Percentiles rank a stretch among this genome's conserved stretches.
phyloP scores from a whole-genome alignment of 2,888 invertebrate species.

The Apamea anceps region DNA sequence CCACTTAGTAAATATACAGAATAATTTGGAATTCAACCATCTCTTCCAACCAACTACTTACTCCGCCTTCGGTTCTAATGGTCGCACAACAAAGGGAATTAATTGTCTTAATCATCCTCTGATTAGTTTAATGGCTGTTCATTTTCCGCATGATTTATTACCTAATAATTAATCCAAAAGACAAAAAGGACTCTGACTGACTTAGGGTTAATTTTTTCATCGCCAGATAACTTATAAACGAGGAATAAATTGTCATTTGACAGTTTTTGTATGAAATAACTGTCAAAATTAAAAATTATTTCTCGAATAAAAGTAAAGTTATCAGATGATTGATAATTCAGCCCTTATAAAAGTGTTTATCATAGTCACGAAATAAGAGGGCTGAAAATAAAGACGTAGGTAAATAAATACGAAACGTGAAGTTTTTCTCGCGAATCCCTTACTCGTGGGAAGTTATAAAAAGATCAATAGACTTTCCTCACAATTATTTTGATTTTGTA shows the following conservation, averaged over 20 bases:
- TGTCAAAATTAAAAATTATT: too few relatives aligned
- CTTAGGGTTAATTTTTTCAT: too few relatives aligned
- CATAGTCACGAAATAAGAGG: neutral
- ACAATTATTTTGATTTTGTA: neutral
- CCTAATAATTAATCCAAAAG: neutral
- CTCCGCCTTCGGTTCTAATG: conserved; percentile 14
- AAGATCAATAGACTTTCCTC: neutral
- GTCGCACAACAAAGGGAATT: conserved; percentile 5
- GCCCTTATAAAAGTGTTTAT: neutral
- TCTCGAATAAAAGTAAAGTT: too few relatives aligned
- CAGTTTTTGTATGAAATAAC: too few relatives aligned
- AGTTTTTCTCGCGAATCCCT: neutral
- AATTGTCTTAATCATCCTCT: conserved; percentile 14
- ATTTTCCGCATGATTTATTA: conserved; percentile 28
- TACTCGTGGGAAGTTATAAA: neutral
- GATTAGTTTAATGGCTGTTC: conserved; percentile 34
- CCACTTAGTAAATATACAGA: neutral
- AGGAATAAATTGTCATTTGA: too few relatives aligned
- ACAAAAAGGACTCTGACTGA: neutral
- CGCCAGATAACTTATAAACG: too few relatives aligned
- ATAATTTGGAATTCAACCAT: neutral
- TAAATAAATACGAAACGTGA: neutral
- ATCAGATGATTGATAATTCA: too few relatives aligned
- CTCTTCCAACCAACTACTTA: neutral
- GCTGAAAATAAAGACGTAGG: neutral